Evolutionary conservation across 2,113 vertebrate genomes (phyloP), one percentile per base, ranked within the genome.

Genomic region (Echinops telfairi): DNA sequence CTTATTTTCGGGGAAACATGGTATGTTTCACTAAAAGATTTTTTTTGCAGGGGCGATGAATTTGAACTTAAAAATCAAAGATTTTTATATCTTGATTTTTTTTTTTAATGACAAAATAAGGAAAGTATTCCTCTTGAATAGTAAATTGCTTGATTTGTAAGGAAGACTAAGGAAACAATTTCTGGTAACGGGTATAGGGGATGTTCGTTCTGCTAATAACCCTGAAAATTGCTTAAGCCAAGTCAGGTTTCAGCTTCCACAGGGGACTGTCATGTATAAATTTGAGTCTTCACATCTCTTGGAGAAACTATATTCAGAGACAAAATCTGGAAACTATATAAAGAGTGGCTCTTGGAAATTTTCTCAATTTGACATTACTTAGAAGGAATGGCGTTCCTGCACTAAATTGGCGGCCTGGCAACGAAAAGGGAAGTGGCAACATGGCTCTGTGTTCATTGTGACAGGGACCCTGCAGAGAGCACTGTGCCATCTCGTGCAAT

Each of bases 281-380:
- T 64, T 70, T 73, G 27, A 81, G n/a, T 68, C 31, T 90, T 68
- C 22, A 53, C 31, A 84, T 80, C 29, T 68, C 57, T 85, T 57
- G 66, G 53, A 43, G 60, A 83, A 89, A n/a, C 71, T 38, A 47
- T 47, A 90, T 53, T 93, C 33, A 20, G 40, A 93, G 38, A 38
- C 38, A 79, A 66, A 83, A 68, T 79, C 40, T 80, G 33, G 71
- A 84, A 88, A 68, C 38, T 40, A 62, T 36, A 33, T n/a, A n/a
- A n/a, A n/a, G 64, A 73, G 8, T 79, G 38, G 22, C 23, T 86
- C 62, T 80, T 57, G 64, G 53, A 79, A 57, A 86, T 29, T 20
- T 23, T 36, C 43, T 78, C 10, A 6, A 1, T 14, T 66, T 66
- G 27, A 2, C 31, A 1, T 20, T 73, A 73, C 19, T 86, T 73